Percentiles rank a stretch among this genome's conserved stretches.
These are phyloP conservation scores for Miltochrista miniata DNA, from an alignment of 2,888 invertebrate species.

Conservation along the genomic window DNA sequence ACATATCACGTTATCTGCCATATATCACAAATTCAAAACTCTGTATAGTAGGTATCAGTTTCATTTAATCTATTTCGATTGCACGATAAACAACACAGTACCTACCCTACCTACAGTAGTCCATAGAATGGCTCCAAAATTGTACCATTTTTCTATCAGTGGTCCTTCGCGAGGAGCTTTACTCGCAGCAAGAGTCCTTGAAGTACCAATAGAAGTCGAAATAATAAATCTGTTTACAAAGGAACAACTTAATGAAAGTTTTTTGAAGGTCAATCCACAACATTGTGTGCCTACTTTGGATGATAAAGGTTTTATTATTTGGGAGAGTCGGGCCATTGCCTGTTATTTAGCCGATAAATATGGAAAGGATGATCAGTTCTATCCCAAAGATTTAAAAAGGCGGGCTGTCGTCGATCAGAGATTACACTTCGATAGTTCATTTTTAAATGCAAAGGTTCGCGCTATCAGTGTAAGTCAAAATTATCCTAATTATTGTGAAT, in stretches of 20 bases:
- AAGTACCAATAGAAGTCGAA: slow-evolving; percentile 76
- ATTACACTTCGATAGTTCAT: slow-evolving; percentile 85
- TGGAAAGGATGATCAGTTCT: slow-evolving; percentile 83
- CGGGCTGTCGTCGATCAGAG: slow-evolving; percentile 85
- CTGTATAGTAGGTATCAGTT: too few relatives aligned
- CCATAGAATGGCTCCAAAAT: slow-evolving; percentile 44
- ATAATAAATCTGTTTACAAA: slow-evolving; percentile 82
- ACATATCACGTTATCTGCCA: too few relatives aligned
- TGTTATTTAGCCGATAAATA: slow-evolving; percentile 85
- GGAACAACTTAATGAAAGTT: slow-evolving; percentile 83
- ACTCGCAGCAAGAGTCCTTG: slow-evolving; percentile 83
- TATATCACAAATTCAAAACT: too few relatives aligned
- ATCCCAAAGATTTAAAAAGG: slow-evolving; percentile 83
- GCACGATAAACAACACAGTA: too few relatives aligned
- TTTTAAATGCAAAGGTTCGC: slow-evolving; percentile 85
- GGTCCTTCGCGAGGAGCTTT: slow-evolving; percentile 85
- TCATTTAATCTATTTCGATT: too few relatives aligned
- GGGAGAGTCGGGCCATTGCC: slow-evolving; percentile 87
- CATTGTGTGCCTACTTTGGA: slow-evolving; percentile 87
- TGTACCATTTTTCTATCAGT: slow-evolving; percentile 85
- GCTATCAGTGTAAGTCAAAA: slow-evolving; percentile 85
- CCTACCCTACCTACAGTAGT: too few relatives aligned
- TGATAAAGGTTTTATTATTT: slow-evolving; percentile 86
- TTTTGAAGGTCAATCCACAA: slow-evolving; percentile 85
- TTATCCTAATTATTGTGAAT: not conserved